phyloP scores from a whole-genome alignment of 2,797 vertebrate genomes.

The Eupleurogrammus muticus region DNA sequence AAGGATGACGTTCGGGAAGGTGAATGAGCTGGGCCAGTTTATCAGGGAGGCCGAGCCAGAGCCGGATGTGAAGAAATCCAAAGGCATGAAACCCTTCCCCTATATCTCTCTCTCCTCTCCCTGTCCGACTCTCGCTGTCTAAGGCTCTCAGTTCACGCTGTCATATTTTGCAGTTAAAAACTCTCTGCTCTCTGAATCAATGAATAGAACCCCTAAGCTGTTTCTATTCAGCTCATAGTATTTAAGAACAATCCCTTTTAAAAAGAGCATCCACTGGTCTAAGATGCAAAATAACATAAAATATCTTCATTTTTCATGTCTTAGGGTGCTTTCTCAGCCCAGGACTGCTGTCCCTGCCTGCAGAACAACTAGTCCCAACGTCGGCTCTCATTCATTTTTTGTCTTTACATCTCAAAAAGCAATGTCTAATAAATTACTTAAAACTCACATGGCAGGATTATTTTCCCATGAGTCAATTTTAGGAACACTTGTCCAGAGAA shows the following conservation, averaged over 20 bases:
- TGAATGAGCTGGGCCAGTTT: constrained; percentile 97
- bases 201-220: constrained; percentile 41
- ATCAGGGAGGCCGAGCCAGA: constrained; percentile 98
- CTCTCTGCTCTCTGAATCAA: constrained; percentile 32
- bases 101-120: neutral
- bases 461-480: constrained; percentile 7
- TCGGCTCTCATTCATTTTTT: neutral
- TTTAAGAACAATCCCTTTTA: constrained; percentile 30
- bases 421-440: neutral
- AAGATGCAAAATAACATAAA: constrained; percentile 17
- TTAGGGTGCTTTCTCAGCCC: constrained; percentile 2
- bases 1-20: constrained; percentile 98
- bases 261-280: constrained; percentile 19
- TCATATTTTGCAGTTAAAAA: constrained; percentile 40
- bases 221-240: constrained; percentile 46
- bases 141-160: constrained; percentile 24
- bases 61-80: constrained; percentile 98
- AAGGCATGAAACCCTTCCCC: constrained; percentile 82
- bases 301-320: constrained; percentile 26
- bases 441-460: neutral
- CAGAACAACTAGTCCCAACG: neutral
- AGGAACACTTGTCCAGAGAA: neutral
- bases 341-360: neutral
- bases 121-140: constrained; percentile 23
- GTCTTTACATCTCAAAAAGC: neutral